Percentiles rank a stretch among this genome's conserved stretches.
Conservation (phyloP, 2,888 invertebrate species). For the Cheiracanthium punctorium region DNA sequence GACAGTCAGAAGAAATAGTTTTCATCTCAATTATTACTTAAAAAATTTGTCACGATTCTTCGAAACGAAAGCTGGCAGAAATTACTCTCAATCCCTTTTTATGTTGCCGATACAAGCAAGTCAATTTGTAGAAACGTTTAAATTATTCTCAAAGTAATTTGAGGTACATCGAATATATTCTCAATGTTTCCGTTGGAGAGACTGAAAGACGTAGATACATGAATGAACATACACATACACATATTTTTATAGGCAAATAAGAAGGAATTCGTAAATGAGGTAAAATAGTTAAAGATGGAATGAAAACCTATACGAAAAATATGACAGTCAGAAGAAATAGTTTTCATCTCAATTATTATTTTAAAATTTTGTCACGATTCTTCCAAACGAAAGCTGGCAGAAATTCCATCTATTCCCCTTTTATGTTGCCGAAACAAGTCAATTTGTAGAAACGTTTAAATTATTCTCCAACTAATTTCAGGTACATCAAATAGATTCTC, state of each 20-base stretch:
- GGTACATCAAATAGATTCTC: slow-evolving; percentile 53
- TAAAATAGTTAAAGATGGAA: no score
- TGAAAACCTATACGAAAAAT: no score
- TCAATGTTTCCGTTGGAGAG: slow-evolving; percentile 43
- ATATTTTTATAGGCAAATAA: slow-evolving; percentile 9
- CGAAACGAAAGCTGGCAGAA: slow-evolving; percentile 15
- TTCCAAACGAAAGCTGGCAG: slow-evolving; percentile 5
- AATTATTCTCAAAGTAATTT: slow-evolving; percentile 58
- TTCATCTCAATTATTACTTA: slow-evolving; percentile 17
- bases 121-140: slow-evolving; percentile 31
- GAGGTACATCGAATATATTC: slow-evolving; percentile 51
- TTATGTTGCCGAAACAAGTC: background rate
- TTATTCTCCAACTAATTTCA: slow-evolving; percentile 57
- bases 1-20: background rate
- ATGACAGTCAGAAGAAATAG: background rate
- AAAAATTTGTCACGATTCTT: slow-evolving; percentile 30
- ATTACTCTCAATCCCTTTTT: background rate
- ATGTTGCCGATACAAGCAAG: no score
- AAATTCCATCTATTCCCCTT: slow-evolving; percentile 5
- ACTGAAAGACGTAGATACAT: background rate
- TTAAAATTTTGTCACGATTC: slow-evolving; percentile 33
- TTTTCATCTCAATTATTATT: slow-evolving; percentile 18
- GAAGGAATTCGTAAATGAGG: no score
- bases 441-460: slow-evolving; percentile 31
- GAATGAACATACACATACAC: background rate